Base-by-base conservation (phyloP, 64 coral and sea anemone genomes). In the Actinia equina region DNA sequence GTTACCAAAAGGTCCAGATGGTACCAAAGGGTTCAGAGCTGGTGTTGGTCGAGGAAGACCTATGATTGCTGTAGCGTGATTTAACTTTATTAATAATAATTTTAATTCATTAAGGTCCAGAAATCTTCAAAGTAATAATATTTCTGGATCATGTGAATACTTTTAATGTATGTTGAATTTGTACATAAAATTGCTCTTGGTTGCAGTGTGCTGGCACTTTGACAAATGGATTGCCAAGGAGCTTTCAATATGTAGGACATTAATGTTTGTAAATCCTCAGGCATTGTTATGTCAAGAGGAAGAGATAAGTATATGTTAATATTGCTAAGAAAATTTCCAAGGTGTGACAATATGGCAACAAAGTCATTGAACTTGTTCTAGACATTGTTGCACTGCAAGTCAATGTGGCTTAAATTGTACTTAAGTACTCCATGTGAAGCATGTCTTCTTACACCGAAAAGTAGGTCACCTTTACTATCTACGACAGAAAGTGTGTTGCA, bases 1-100 rank as follows among this genome's bases (percentile, higher is more conserved):
- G 26, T 87, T 95, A 46, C 97, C 97, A 3, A 95, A 87, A 41
- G 97, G 97, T 25, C 97, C 97, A 71, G 97, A 99, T 93, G 97
- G 97, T 85, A 99, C 97, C 27, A 95, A 88, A 80, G 97, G 97
- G 12, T 99, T 99, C 46, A 87, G 88, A 27, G 13, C 46, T 60
- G 91, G 94, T 63, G 46, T 93, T 16, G 94, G 94, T 22, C 89
- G 94, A 86, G 94, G 94, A 77, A 84, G 91, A 74, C 88, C 94
- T 5, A 53, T 96, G 23, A 89, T 93, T 70, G 88, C 92, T 43
- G 94, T 96, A 78, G 94, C 91, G 15, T 96, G 85, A 85, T 25
- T 2, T 17, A 81, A 79, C 18, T 3, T 79, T 65, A 74, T 74
- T 16, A 69, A 8, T 69, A 74, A 74, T 74, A 65, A 22, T 30